Conservation (phyloP, 53 echinoderm and acorn worm genomes). For the Holothuria leucospilota region DNA sequence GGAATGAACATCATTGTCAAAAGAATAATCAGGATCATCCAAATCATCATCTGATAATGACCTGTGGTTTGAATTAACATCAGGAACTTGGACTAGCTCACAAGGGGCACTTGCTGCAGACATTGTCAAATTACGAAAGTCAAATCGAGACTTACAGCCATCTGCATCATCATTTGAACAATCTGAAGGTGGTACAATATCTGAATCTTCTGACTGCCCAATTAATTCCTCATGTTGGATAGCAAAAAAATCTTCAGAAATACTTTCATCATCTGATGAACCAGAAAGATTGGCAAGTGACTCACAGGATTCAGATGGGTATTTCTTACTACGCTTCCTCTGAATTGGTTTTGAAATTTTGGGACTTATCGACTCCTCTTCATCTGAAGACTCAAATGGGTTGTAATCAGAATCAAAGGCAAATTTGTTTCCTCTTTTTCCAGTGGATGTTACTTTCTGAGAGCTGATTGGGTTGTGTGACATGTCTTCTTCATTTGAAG, state of each 20-base stretch:
- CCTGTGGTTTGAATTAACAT: not conserved
- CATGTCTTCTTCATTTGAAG: too few species aligned
- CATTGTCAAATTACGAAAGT: not conserved
- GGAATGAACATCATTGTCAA: too few species aligned
- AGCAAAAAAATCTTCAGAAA: too few species aligned
- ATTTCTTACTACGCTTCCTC: too few species aligned
- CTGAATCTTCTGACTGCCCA: not conserved
- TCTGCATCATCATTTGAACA: not conserved
- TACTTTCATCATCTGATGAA: too few species aligned
- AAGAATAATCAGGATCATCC: not conserved
- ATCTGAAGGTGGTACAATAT: conserved; percentile 7
- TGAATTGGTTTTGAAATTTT: too few species aligned
- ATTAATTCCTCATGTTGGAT: too few species aligned
- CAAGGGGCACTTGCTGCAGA: not conserved
- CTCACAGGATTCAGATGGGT: too few species aligned
- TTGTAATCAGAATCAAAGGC: conserved; percentile 22
- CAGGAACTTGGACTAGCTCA: not conserved
- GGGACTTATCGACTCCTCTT: not conserved
- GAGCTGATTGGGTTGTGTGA: too few species aligned
- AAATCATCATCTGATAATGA: not conserved
- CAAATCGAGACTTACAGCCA: not conserved
- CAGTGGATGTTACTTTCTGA: too few species aligned
- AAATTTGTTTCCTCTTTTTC: too few species aligned
- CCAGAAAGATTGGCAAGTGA: too few species aligned
- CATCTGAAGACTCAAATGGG: conserved; percentile 18